phyloP scores from a whole-genome alignment of 1,140 invertebrate species.

The Harlomillsia oculata region DNA sequence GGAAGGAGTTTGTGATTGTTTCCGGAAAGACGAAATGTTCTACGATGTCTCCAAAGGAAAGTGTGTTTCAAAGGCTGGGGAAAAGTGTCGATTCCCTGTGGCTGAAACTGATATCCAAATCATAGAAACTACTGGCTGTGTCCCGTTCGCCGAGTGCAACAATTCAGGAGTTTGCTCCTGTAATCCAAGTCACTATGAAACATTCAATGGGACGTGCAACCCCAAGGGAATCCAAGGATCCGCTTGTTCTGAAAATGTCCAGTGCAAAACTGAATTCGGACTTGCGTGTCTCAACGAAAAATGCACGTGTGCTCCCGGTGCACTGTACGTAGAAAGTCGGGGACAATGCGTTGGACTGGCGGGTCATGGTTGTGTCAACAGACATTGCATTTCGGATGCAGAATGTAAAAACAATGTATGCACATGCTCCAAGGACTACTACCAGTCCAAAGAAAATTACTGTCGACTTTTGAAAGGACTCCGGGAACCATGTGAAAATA shows the following conservation, averaged over 20 bases:
- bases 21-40: constrained; percentile 14
- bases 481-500: too few relatives aligned
- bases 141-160: background rate
- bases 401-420: too few relatives aligned
- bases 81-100: constrained; percentile 3
- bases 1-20: constrained; percentile 13
- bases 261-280: background rate
- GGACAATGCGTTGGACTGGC: too few relatives aligned
- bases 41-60: background rate
- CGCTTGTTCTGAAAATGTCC: background rate
- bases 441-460: background rate
- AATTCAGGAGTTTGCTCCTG: constrained; percentile 1
- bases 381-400: too few relatives aligned
- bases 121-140: constrained; percentile 1
- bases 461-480: background rate
- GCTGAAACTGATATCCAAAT: background rate
- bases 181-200: background rate
- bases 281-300: background rate
- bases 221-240: background rate
- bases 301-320: background rate
- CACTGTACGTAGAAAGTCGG: too few relatives aligned
- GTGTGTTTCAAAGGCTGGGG: constrained; percentile 10
- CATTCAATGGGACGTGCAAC: background rate
- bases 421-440: too few relatives aligned
- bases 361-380: too few relatives aligned